These are phyloP conservation scores for Pantherophis alleghaniensis DNA, from an alignment of 2,797 vertebrate species.

Conservation along the genomic window DNA sequence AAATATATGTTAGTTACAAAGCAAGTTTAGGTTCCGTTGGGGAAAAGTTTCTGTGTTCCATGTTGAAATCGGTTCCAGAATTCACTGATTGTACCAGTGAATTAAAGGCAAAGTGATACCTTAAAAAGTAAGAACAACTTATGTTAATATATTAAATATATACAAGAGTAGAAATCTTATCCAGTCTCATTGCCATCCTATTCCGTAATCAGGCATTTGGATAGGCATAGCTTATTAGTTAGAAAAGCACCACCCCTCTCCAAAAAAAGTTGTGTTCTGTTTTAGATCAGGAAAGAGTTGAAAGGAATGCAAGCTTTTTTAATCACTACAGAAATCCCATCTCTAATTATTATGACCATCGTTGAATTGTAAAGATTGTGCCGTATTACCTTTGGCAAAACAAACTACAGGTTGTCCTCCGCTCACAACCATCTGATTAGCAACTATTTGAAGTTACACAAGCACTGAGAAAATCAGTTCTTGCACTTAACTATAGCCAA, in stretches of 20 bases:
- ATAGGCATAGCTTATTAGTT: slow-evolving; percentile 6
- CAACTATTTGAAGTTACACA: not conserved
- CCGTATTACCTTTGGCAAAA: slow-evolving; percentile 44
- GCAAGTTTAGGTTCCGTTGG: slow-evolving; percentile 1
- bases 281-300: slow-evolving; percentile 17
- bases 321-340: not conserved
- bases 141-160: not conserved
- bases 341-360: slow-evolving; percentile 31
- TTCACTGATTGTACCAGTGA: not conserved
- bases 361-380: slow-evolving; percentile 10
- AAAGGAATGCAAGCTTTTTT: not conserved
- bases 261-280: not conserved
- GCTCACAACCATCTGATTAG: not conserved
- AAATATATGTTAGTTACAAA: not conserved
- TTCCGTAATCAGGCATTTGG: not conserved
- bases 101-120: not conserved
- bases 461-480: not conserved
- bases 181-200: not conserved
- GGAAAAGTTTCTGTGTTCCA: not conserved
- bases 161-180: not conserved
- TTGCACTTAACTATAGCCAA: not conserved
- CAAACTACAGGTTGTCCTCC: not conserved
- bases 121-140: not conserved
- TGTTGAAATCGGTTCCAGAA: not conserved
- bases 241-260: not conserved